These are phyloP conservation scores for Sebastolobus alascanus DNA, from an alignment of 2,797 vertebrate genomes.

Conservation along the genomic window DNA sequence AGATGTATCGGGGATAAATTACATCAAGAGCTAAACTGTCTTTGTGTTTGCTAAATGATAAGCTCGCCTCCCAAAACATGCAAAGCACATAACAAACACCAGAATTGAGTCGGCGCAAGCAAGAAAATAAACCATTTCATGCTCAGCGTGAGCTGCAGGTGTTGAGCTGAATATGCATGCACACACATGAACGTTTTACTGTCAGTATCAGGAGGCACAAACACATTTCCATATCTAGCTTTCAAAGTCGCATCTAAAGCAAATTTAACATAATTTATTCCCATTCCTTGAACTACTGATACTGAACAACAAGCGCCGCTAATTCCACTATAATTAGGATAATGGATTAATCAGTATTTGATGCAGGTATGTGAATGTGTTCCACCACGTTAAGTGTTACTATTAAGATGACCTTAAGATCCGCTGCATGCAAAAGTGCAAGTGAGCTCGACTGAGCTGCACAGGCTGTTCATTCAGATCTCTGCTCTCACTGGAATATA, in stretches of 20 bases:
- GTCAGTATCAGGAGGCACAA: slow-evolving; percentile 13
- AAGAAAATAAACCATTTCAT: slow-evolving; percentile 52
- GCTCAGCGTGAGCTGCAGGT: slow-evolving; percentile 56
- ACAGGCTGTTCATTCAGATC: slow-evolving; percentile 7
- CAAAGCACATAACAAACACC: slow-evolving; percentile 35
- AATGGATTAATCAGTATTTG: background rate
- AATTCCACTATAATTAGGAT: slow-evolving; percentile 3
- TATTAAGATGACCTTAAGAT: background rate
- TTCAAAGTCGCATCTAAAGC: slow-evolving; percentile 25
- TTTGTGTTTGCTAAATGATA: slow-evolving; percentile 36
- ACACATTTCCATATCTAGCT: slow-evolving; percentile 21
- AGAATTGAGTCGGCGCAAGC: slow-evolving; percentile 11
- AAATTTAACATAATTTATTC: slow-evolving; percentile 46
- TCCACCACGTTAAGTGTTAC: background rate
- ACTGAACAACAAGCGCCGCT: background rate
- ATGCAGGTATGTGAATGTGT: background rate
- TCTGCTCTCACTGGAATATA: background rate
- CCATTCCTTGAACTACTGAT: background rate
- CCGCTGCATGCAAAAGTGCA: background rate
- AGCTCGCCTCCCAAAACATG: slow-evolving; percentile 36
- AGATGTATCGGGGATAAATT: slow-evolving; percentile 28
- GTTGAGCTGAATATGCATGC: slow-evolving; percentile 44
- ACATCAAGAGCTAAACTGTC: background rate
- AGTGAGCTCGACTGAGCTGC: background rate
- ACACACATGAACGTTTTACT: background rate